A percentile compares a stretch with the other conserved stretches of the same genome.
These are phyloP conservation scores for Chrysolina haemoptera DNA, from an alignment of 2,888 invertebrate genomes.

Conservation along the genomic window DNA sequence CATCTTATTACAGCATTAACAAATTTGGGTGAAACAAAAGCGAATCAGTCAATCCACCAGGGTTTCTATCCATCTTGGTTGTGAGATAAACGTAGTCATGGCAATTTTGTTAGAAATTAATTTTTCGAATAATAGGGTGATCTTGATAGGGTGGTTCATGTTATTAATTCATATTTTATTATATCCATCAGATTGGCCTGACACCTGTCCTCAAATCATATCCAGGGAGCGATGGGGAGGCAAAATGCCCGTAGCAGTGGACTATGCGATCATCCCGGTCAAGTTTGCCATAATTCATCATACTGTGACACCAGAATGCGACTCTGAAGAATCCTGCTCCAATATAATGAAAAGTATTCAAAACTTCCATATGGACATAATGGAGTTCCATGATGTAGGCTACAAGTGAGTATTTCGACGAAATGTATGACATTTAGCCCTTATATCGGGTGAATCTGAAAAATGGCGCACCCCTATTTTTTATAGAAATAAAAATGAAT, in stretches of 20 bases:
- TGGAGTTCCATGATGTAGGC: conserved; percentile 74
- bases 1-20: no score
- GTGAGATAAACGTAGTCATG: no score
- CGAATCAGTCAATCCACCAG: no score
- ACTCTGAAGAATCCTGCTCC: conserved; percentile 68
- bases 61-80: no score
- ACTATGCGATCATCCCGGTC: conserved; percentile 73
- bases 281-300: conserved; percentile 74
- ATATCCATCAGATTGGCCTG: conserved; percentile 48
- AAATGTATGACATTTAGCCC: neutral
- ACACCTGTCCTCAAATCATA: conserved; percentile 72
- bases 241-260: conserved; percentile 68
- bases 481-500: no score
- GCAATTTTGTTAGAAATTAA: no score
- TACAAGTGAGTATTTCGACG: conserved; percentile 71
- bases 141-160: no score
- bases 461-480: no score
- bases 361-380: conserved; percentile 70
- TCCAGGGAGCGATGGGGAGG: conserved; percentile 76
- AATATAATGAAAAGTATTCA: conserved; percentile 69
- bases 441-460: no score
- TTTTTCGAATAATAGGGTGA: no score
- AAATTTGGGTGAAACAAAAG: no score
- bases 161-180: no score
- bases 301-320: conserved; percentile 72